phyloP scores from a whole-genome alignment of 2,797 vertebrate species.

The Enteromius thamalakanensis region DNA sequence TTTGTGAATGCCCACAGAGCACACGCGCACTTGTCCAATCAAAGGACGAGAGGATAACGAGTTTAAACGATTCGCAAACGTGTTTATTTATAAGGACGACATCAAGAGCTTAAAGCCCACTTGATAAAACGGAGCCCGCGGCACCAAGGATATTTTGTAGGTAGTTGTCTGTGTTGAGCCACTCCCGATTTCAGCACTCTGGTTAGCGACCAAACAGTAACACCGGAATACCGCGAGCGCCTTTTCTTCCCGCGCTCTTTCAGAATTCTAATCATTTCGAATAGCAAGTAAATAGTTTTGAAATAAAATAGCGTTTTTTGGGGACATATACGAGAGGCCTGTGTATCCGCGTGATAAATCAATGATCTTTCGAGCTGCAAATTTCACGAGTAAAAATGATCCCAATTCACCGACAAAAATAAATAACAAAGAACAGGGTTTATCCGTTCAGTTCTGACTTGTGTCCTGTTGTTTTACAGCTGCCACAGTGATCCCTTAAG shows the following conservation, averaged over 20 bases:
- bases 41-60: constrained; percentile 61
- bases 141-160: constrained; percentile 16
- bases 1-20: constrained; percentile 78
- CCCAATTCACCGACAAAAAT: constrained; percentile 26
- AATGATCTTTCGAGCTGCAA: not conserved
- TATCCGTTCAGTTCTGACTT: constrained; percentile 48
- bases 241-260: constrained; percentile 40
- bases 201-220: constrained; percentile 73
- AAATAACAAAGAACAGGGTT: constrained; percentile 27
- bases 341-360: not conserved
- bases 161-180: constrained; percentile 56
- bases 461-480: constrained; percentile 77
- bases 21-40: constrained; percentile 63
- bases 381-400: constrained; percentile 25
- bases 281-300: not conserved
- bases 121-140: not conserved
- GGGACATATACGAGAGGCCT: not conserved
- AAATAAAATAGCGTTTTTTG: not conserved
- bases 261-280: not conserved
- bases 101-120: constrained; percentile 29
- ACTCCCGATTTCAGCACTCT: constrained; percentile 83
- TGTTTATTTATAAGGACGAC: constrained; percentile 36
- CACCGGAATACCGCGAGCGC: constrained; percentile 40
- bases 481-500: constrained; percentile 81
- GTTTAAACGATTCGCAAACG: constrained; percentile 52